Conservation (phyloP, 2,113 vertebrate species). For the Choloepus hoffmanni region DNA sequence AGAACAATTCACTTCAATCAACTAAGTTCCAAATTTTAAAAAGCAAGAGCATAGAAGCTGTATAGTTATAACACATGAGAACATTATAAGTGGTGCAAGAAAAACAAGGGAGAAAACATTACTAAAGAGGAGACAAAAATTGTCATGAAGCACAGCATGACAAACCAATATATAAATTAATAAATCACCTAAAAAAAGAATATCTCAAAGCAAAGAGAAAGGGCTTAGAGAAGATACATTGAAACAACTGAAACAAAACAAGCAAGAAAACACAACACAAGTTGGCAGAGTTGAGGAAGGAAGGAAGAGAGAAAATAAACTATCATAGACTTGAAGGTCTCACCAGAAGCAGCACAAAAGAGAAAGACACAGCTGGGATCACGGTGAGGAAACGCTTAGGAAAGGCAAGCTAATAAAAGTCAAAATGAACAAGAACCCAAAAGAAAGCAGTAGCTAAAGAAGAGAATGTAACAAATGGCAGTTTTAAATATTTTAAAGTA, state of each 20-base stretch:
- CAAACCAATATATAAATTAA: slow-evolving; percentile 27
- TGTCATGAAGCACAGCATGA: background rate
- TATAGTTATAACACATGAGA: background rate
- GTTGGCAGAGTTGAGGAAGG: background rate
- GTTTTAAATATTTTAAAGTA: background rate
- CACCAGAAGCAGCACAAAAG: background rate
- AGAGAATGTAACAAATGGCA: background rate
- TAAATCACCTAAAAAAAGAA: background rate
- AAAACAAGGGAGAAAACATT: background rate
- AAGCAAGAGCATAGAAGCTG: background rate
- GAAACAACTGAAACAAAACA: background rate
- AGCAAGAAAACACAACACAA: background rate
- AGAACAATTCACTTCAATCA: slow-evolving; percentile 23
- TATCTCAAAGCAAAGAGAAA: background rate
- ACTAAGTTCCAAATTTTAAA: background rate
- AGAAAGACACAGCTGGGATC: background rate
- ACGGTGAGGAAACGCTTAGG: background rate
- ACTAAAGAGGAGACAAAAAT: background rate
- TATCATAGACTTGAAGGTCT: background rate
- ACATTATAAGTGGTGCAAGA: background rate
- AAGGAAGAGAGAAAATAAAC: background rate
- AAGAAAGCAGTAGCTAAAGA: background rate
- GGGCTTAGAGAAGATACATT: background rate
- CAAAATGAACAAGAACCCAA: background rate
- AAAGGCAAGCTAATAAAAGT: background rate